Conservation (phyloP, 2,888 invertebrate species). For the Linnaemya vulpina region DNA sequence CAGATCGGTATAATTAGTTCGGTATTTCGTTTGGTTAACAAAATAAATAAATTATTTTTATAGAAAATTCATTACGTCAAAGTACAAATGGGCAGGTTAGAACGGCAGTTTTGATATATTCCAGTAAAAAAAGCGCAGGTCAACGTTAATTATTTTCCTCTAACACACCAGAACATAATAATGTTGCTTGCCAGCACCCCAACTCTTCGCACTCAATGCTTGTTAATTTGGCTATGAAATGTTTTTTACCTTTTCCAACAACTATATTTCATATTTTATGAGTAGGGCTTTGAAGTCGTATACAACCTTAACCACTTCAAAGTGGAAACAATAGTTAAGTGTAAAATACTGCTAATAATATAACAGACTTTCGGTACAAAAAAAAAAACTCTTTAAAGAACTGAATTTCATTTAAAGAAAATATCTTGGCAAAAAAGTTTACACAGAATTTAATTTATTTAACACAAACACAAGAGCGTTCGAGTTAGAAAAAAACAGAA, state of each 20-base stretch:
- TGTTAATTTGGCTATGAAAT: no score
- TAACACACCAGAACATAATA: no score
- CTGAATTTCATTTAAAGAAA: not conserved
- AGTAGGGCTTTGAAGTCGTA: not conserved
- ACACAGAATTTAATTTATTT: constrained; percentile 5
- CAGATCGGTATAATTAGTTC: not conserved
- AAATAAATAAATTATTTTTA: not conserved
- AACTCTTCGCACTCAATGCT: no score
- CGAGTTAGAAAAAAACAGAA: not conserved
- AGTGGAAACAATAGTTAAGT: not conserved
- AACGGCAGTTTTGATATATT: no score
- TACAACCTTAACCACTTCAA: not conserved
- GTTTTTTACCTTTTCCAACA: not conserved
- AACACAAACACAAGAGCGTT: not conserved
- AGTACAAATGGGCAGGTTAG: no score
- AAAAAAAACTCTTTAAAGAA: constrained; percentile 4
- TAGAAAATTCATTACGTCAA: no score
- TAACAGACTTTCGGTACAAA: not conserved
- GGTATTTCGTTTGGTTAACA: not conserved
- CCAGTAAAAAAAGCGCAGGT: no score
- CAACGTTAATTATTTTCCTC: no score
- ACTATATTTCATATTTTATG: not conserved
- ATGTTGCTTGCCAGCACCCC: no score
- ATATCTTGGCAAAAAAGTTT: not conserved
- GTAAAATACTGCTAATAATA: not conserved